Conservation (phyloP, 2,888 invertebrate species). For the Drosophila sordidapex region DNA sequence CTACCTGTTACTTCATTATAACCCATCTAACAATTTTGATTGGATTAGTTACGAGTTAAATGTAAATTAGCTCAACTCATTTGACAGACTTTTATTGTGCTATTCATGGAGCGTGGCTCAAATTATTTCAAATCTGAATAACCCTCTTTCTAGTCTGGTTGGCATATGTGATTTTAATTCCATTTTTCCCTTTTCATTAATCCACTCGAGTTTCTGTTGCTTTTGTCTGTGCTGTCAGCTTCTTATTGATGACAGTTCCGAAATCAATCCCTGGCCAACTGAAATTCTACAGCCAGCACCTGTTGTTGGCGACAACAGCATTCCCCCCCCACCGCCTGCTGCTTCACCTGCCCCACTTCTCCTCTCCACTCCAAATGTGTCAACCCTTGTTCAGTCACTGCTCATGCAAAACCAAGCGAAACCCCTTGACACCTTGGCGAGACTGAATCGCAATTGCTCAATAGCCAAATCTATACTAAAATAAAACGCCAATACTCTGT, state of each 20-base stretch:
- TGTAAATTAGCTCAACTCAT: neutral
- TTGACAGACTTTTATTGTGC: neutral
- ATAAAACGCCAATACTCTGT: neutral
- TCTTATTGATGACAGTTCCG: constrained; percentile 70
- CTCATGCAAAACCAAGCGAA: constrained; percentile 38
- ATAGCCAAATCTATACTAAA: constrained; percentile 12
- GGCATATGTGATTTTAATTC: constrained; percentile 15
- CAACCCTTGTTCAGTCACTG: constrained; percentile 24
- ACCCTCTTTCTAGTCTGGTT: neutral
- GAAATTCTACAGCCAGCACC: constrained; percentile 44
- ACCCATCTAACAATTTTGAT: neutral
- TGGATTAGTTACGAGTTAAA: neutral
- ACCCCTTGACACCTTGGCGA: constrained; percentile 58
- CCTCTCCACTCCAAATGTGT: neutral
- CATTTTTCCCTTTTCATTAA: constrained; percentile 31
- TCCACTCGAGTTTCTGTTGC: constrained; percentile 31
- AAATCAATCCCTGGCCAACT: constrained; percentile 33
- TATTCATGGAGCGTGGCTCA: no score
- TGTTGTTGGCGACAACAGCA: constrained; percentile 31
- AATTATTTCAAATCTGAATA: neutral
- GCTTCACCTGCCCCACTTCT: neutral
- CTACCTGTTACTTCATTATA: neutral
- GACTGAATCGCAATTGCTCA: constrained; percentile 27
- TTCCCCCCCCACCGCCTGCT: neutral
- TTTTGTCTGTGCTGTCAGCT: constrained; percentile 50